Evolutionary conservation across 2,113 vertebrate species (phyloP).

Genomic region (Plestiodon gilberti): DNA sequence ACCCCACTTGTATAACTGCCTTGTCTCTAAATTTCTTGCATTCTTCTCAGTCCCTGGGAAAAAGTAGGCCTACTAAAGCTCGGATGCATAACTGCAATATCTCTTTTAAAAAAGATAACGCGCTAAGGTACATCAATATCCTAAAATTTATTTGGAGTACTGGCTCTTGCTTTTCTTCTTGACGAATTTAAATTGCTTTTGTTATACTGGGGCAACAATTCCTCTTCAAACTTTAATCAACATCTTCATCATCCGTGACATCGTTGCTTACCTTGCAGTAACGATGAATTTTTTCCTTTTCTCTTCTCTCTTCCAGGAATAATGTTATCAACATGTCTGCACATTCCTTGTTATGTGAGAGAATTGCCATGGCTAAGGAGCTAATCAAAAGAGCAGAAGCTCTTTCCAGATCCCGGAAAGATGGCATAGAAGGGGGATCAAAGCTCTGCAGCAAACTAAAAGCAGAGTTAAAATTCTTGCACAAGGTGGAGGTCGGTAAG

Average conservation of each 20-base stretch:
- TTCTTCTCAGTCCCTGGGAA: background rate
- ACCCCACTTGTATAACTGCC: background rate
- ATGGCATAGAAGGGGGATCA: slow-evolving; percentile 86
- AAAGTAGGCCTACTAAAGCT: background rate
- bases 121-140: background rate
- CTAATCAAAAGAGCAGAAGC: slow-evolving; percentile 86
- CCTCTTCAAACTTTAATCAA: too few species aligned
- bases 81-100: background rate
- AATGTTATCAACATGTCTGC: slow-evolving; percentile 88
- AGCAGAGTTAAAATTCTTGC: slow-evolving; percentile 91
- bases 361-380: slow-evolving; percentile 84
- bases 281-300: slow-evolving; percentile 31
- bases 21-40: background rate
- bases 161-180: background rate
- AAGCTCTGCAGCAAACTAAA: slow-evolving; percentile 92
- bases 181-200: background rate
- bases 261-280: background rate
- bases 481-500: slow-evolving; percentile 86
- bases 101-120: background rate
- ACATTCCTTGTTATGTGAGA: slow-evolving; percentile 82
- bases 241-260: background rate
- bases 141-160: background rate
- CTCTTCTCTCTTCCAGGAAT: slow-evolving; percentile 71
- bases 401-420: slow-evolving; percentile 79
- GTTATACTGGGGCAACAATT: too few species aligned